Percentiles rank a stretch among this genome's conserved stretches.
Evolutionary conservation across 2,888 invertebrate genomes (phyloP).

Genomic region (Dolomedes plantarius): DNA sequence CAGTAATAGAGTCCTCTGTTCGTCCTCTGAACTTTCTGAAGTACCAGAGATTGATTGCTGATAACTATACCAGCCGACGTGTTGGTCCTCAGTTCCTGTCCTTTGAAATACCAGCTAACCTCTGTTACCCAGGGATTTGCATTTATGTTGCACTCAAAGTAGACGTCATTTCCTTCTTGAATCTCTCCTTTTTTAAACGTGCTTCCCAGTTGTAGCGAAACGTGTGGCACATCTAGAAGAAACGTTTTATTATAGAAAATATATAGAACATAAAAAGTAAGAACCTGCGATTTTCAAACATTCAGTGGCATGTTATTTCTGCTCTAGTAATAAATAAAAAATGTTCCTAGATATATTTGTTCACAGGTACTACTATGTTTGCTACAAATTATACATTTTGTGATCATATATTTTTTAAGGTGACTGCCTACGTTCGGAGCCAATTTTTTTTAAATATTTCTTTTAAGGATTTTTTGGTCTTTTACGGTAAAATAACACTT

Average conservation of each 20-base stretch:
- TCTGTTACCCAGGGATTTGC: conserved; percentile 72
- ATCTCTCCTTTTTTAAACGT: conserved; percentile 90
- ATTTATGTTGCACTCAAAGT: conserved; percentile 71
- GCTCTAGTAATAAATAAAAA: too few relatives aligned
- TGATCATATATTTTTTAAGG: too few relatives aligned
- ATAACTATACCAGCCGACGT: conserved; percentile 68
- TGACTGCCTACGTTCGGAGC: too few relatives aligned
- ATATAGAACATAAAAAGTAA: too few relatives aligned
- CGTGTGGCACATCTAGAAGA: conserved; percentile 87
- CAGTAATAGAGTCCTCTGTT: conserved; percentile 66
- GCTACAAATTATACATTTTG: too few relatives aligned
- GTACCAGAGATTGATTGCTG: conserved; percentile 64
- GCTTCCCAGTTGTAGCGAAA: conserved; percentile 87
- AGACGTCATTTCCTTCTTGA: conserved; percentile 78
- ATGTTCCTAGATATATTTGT: too few relatives aligned
- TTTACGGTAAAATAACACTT: too few relatives aligned
- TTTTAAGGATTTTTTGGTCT: too few relatives aligned
- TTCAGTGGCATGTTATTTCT: too few relatives aligned
- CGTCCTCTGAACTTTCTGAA: conserved; percentile 66
- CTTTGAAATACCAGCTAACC: conserved; percentile 72
- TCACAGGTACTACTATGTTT: too few relatives aligned
- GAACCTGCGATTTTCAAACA: neutral
- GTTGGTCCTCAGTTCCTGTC: conserved; percentile 65
- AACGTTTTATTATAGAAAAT: too few relatives aligned
- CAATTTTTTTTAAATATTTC: too few relatives aligned